phyloP scores from a whole-genome alignment of 2,797 vertebrate species.

The Pipistrellus kuhlii region DNA sequence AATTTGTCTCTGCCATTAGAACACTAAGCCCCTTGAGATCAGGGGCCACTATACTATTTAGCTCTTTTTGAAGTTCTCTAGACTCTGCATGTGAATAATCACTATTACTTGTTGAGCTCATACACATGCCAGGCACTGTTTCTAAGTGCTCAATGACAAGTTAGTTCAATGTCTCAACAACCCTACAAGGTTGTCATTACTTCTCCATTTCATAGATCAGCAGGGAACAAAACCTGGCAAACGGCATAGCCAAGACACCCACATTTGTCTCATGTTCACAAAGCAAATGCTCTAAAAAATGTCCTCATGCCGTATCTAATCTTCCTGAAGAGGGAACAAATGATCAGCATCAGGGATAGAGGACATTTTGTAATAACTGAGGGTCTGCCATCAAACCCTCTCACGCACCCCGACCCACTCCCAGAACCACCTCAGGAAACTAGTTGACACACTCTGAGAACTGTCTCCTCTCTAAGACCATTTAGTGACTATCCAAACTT shows the following conservation, averaged over 20 bases:
- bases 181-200: not conserved
- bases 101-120: not conserved
- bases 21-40: not conserved
- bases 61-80: not conserved
- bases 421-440: not conserved
- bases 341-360: not conserved
- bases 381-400: not conserved
- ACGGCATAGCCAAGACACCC: not conserved
- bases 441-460: not conserved
- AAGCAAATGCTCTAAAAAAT: not conserved
- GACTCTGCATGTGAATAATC: not conserved
- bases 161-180: not conserved
- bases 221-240: not conserved
- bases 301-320: not conserved
- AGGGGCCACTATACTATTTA: not conserved
- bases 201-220: constrained; percentile 13
- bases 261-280: not conserved
- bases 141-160: not conserved
- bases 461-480: not conserved
- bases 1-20: constrained; percentile 1
- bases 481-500: not conserved
- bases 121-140: not conserved
- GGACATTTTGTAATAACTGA: not conserved
- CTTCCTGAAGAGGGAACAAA: not conserved
- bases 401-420: not conserved